Base-by-base conservation (phyloP, 2,113 vertebrate genomes). In the Pavo muticus region DNA sequence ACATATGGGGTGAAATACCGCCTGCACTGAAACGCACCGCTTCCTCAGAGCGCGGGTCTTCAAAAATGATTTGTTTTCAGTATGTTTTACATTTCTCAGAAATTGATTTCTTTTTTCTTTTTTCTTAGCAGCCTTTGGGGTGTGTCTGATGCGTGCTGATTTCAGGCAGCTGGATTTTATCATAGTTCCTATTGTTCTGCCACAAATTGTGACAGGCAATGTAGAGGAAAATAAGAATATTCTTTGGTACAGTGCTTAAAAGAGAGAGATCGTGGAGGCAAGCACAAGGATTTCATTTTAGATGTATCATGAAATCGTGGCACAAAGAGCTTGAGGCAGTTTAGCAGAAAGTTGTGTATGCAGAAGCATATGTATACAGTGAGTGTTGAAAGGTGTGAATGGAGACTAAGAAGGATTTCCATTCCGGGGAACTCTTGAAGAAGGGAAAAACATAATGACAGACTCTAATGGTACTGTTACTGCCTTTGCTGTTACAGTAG, bases 231-330 rank as follows among this genome's bases (percentile, higher is more conserved):
- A 88, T 70, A 93, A 79, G 81, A 75, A 64, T 10, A 84, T 83
- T 94, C 73, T 65, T 82, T 25, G 4, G 9, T 95, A 64, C 83
- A 72, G 60, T 78, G 56, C 65, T 92, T 90, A 27, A 37, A 88
- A 91, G 40, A 95, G 75, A 68, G 27, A 73, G 40, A 95, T 94
- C 35, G 39, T 79, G 81, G 93, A 86, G 84, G 64, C 54, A 84
- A 93, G 95, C n/a, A 40, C 63, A 75, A 86, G 87, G 77, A 74
- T 60, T 30, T 25, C 5, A 57, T 63, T 86, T 92, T 77, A 47
- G n/a, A 35, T 37, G 5, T 77, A 86, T 68, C 87, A 93, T 61
- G 44, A 92, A 92, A 94, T 89, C 52, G 68, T 21, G 39, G 54
- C 63, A 88, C 82, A 84, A 76, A 84, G 39, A 70, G 88, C 61